Evolutionary conservation across 2,888 invertebrate genomes (phyloP).

Genomic region (Lycocerus yunnanus): DNA sequence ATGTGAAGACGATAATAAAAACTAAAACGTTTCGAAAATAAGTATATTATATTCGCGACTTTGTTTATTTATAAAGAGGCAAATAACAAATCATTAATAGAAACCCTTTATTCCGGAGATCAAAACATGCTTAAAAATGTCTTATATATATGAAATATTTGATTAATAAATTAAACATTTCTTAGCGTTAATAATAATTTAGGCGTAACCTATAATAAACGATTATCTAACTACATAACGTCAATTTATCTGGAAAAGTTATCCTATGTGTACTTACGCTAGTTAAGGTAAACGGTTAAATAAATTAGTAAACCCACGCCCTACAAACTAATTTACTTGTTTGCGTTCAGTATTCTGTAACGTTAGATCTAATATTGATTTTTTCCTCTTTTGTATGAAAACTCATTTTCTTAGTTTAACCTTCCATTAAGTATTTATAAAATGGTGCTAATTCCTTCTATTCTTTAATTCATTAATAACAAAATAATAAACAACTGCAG

Average conservation of each 20-base stretch:
- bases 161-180: too few species aligned
- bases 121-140: too few species aligned
- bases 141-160: too few species aligned
- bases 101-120: too few species aligned
- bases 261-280: neutral
- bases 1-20: too few species aligned
- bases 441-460: neutral
- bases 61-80: too few species aligned
- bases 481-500: slow-evolving; percentile 5
- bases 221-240: neutral
- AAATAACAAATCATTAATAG: too few species aligned
- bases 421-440: neutral
- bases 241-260: neutral
- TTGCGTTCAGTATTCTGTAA: slow-evolving; percentile 31
- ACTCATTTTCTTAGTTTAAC: slow-evolving; percentile 7
- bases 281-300: slow-evolving; percentile 7
- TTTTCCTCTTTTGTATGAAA: slow-evolving; percentile 24
- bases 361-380: slow-evolving; percentile 31
- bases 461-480: neutral
- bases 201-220: neutral
- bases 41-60: too few species aligned
- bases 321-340: slow-evolving; percentile 34
- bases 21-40: too few species aligned
- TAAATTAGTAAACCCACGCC: slow-evolving; percentile 27
- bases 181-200: neutral